A percentile compares a stretch with the other conserved stretches of the same genome.
Evolutionary conservation across 2,797 vertebrate species (phyloP).

Genomic region (Setipinna tenuifilis): DNA sequence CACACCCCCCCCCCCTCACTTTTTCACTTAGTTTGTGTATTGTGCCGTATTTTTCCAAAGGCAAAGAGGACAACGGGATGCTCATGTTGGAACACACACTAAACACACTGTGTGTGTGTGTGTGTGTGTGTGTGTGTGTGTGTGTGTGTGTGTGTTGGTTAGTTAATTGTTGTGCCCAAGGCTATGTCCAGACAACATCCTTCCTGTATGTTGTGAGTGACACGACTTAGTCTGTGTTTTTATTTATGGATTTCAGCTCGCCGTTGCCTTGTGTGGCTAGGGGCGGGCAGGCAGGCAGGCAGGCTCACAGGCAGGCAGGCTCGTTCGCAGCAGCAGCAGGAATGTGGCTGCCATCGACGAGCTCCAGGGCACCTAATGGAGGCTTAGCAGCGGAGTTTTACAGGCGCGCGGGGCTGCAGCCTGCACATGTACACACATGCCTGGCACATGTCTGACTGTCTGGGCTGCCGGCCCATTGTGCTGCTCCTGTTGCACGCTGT

Average conservation of each 20-base stretch:
- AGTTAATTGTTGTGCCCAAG: neutral
- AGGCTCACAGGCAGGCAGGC: no score
- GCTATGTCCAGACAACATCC: conserved; percentile 27
- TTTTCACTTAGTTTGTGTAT: neutral
- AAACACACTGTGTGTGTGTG: no score
- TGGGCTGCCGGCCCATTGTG: conserved; percentile 48
- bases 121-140: no score
- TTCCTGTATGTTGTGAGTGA: conserved; percentile 37
- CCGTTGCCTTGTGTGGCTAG: neutral
- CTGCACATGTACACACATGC: conserved; percentile 73
- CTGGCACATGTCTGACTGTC: conserved; percentile 73
- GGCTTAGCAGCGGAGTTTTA: conserved; percentile 63
- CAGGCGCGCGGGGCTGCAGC: conserved; percentile 60
- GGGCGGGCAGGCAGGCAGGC: neutral
- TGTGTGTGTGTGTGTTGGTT: no score
- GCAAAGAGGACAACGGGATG: neutral
- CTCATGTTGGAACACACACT: neutral
- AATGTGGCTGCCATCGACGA: conserved; percentile 52
- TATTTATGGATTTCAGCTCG: conserved; percentile 58
- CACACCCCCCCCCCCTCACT: neutral
- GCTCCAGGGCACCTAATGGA: conserved; percentile 63
- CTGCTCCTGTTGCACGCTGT: conserved; percentile 9
- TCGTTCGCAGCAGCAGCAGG: neutral
- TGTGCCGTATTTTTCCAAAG: neutral
- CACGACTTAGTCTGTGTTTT: conserved; percentile 69